Base-by-base conservation (phyloP, 2,888 invertebrate genomes). In the Anthophora plumipes region DNA sequence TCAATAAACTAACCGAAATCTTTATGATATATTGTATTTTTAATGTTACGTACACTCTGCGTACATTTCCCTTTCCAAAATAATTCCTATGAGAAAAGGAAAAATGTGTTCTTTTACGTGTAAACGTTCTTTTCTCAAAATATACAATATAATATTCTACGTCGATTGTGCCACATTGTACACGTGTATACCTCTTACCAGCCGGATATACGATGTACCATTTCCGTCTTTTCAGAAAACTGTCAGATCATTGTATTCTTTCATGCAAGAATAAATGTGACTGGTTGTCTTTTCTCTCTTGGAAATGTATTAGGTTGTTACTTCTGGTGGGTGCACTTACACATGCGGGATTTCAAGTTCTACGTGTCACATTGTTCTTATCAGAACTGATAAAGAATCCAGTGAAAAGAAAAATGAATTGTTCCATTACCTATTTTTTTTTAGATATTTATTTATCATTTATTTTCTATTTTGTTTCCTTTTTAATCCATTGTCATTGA, bases 161-260 rank as follows among this genome's bases (percentile, higher is more conserved):
- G 39, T 57, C 48, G 25, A 39, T 48, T 57, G 48, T 59, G 4
- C 20, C 31, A 48, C 52, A 64, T 61, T 61, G 46, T 61, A 48
- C 50, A 48, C 25, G 3, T 52, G 4, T 22, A 22, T n/a, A 31
- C 12, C 39, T 14, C 20, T 39, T 50, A 14, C 41, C 25, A 20
- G 14, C 39, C 20, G 57, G 39, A 69, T 57, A 68, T 69, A 48
- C 50, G 57, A 25, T 20, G 25, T 25, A 39, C 43, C 69, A 50
- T 73, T 73, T 50, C 48, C 17, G 41, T 14, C 73, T 70, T 48
- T 50, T 50, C 39, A 73, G 48, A 50, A 73, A 59, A 50, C 70
- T 46, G 73, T 70, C 70, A 41, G 48, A 39, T 25, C 57, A 43
- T 37, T 20, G 55, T 59, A 41, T 68, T 59, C 55, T 20, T 69